Evolutionary conservation across 2,113 vertebrate species (phyloP).

Genomic region (Balaeniceps rex): DNA sequence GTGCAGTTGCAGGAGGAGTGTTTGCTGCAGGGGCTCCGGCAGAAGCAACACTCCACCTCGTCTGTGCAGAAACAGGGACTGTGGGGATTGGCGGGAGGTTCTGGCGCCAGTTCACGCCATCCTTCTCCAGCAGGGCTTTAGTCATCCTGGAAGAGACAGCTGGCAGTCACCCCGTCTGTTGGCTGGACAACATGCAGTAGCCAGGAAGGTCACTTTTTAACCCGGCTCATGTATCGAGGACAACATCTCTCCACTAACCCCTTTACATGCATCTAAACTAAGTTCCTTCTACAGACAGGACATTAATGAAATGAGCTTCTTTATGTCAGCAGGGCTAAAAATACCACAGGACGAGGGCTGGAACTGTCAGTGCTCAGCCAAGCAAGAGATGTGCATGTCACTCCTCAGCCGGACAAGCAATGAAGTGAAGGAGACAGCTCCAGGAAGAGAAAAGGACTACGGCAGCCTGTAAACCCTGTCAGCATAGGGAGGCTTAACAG

Average conservation of each 20-base stretch:
- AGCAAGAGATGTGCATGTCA: background rate
- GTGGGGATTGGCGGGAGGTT: constrained; percentile 87
- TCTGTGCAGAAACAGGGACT: constrained; percentile 83
- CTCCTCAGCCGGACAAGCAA: background rate
- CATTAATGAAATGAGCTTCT: background rate
- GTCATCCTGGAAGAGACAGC: constrained; percentile 81
- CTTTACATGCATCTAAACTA: background rate
- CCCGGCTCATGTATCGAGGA: fast-evolving
- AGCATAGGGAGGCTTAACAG: fast-evolving
- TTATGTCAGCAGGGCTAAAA: background rate
- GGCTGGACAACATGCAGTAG: background rate
- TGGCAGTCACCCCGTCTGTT: background rate
- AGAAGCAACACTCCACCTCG: constrained; percentile 61
- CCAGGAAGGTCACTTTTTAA: background rate
- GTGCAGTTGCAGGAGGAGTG: constrained; percentile 2
- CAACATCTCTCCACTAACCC: background rate
- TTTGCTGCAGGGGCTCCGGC: background rate
- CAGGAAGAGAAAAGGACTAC: background rate
- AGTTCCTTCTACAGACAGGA: background rate
- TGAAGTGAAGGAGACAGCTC: background rate
- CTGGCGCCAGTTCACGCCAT: constrained; percentile 86
- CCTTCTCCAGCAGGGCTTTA: constrained; percentile 82
- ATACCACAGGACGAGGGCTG: background rate
- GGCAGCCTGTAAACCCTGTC: background rate
- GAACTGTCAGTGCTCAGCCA: background rate